Percentiles rank a stretch among this genome's conserved stretches.
These are phyloP conservation scores for Alosa sapidissima DNA, from an alignment of 2,797 vertebrate species.

Conservation along the genomic window DNA sequence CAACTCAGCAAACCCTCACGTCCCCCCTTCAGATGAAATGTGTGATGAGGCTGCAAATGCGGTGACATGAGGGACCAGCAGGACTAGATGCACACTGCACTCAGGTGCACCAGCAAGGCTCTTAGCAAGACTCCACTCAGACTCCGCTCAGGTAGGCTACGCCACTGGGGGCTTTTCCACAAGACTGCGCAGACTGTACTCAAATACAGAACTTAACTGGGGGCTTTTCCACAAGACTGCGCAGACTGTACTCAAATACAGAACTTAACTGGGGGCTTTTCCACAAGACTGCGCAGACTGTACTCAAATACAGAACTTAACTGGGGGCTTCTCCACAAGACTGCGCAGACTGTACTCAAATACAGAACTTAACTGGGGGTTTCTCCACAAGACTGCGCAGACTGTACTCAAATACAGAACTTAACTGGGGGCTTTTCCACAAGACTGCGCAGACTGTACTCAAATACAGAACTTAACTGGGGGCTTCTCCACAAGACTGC, in stretches of 20 bases:
- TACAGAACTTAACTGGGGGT: too few species aligned
- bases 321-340: too few species aligned
- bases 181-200: not conserved
- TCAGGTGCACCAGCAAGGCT: not conserved
- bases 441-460: too few species aligned
- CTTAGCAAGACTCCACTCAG: not conserved
- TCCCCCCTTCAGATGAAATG: conserved; percentile 2
- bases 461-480: not conserved
- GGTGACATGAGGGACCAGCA: not conserved
- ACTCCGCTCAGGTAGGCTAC: too few species aligned
- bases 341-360: too few species aligned
- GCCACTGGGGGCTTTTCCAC: not conserved
- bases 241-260: too few species aligned
- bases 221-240: not conserved
- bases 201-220: not conserved
- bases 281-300: too few species aligned
- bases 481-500: too few species aligned
- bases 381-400: too few species aligned
- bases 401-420: too few species aligned
- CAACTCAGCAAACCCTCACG: conserved; percentile 3
- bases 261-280: not conserved
- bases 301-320: too few species aligned
- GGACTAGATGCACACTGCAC: not conserved
- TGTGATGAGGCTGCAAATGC: not conserved
- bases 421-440: too few species aligned